Conservation (phyloP, 2,797 vertebrate genomes). For the Cryptoprocta ferox region DNA sequence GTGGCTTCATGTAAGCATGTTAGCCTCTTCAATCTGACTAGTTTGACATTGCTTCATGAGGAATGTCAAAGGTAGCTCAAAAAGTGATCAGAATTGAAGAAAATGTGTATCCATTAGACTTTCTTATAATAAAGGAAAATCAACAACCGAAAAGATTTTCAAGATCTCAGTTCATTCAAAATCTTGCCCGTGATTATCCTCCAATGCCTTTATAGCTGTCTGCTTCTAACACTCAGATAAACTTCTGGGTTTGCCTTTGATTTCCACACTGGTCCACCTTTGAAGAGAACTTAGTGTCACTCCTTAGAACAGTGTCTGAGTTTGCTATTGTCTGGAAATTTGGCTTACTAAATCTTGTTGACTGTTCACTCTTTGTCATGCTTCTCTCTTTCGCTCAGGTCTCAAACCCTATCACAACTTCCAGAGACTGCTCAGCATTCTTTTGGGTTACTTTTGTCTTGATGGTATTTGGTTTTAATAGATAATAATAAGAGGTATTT, state of each 20-base stretch:
- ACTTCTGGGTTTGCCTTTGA: conserved; percentile 15
- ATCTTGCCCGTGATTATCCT: background rate
- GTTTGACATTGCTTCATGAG: background rate
- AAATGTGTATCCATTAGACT: background rate
- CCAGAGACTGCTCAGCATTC: background rate
- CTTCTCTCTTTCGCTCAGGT: background rate
- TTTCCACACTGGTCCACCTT: background rate
- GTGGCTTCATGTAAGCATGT: background rate
- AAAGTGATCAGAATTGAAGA: background rate
- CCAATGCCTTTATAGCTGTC: background rate
- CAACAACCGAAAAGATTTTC: background rate
- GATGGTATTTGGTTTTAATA: background rate
- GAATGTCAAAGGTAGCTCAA: background rate
- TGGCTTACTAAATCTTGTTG: background rate
- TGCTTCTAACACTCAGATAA: background rate
- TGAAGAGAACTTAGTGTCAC: conserved; percentile 10
- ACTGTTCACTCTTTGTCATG: background rate
- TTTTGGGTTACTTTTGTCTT: conserved; percentile 9
- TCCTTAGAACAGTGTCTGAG: background rate
- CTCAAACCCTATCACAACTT: background rate
- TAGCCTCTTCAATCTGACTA: background rate
- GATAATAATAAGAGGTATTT: conserved; percentile 30
- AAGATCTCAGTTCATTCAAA: background rate
- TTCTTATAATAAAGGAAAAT: background rate
- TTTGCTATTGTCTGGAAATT: conserved; percentile 11